These are phyloP conservation scores for Lepus townsendii DNA, from an alignment of 2,797 vertebrate species.

Conservation along the genomic window DNA sequence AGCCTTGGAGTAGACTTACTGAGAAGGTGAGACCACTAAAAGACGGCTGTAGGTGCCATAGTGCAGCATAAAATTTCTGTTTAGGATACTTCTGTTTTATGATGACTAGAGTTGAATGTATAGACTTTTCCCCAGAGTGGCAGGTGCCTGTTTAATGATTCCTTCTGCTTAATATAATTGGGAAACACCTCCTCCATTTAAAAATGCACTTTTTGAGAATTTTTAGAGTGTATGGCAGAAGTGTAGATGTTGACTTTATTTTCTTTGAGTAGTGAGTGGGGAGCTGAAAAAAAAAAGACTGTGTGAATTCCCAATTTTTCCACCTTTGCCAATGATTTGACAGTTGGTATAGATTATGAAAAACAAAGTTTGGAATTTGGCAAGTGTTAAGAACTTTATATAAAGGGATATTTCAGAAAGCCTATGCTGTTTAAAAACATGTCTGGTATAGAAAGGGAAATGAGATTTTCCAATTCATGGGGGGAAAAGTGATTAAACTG, in stretches of 20 bases:
- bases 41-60: constrained; percentile 67
- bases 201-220: constrained; percentile 61
- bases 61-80: constrained; percentile 60
- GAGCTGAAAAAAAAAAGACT: constrained; percentile 33
- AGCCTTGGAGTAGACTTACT: constrained; percentile 71
- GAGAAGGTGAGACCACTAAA: constrained; percentile 82
- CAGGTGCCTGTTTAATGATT: constrained; percentile 75
- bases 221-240: constrained; percentile 49
- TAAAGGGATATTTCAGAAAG: not conserved
- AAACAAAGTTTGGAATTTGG: constrained; percentile 55
- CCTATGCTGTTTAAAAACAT: constrained; percentile 12
- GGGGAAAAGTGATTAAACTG: not conserved
- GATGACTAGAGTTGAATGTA: constrained; percentile 69
- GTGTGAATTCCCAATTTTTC: constrained; percentile 17
- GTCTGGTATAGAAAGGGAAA: constrained; percentile 21
- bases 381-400: constrained; percentile 49
- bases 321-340: constrained; percentile 54
- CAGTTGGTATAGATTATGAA: constrained; percentile 59
- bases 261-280: constrained; percentile 36
- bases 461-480: constrained; percentile 32
- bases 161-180: constrained; percentile 63
- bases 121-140: constrained; percentile 68
- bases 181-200: constrained; percentile 68
- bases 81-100: constrained; percentile 77
- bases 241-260: constrained; percentile 54